Conservation (phyloP, 2,797 vertebrate species). For the Chiloscyllium punctatum region DNA sequence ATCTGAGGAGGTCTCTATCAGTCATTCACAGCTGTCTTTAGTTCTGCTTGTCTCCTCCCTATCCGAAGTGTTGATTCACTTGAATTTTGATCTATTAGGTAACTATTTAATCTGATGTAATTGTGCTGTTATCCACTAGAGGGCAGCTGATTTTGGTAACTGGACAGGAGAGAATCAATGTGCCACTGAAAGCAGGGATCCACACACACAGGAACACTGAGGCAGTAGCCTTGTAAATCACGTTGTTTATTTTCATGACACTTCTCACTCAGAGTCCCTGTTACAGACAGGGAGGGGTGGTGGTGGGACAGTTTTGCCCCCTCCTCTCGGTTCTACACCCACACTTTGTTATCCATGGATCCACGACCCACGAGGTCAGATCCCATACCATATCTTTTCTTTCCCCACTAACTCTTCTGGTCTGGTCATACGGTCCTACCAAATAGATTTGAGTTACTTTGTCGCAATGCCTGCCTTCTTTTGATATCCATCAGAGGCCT, state of each 20-base stretch:
- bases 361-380: too few species aligned
- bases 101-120: background rate
- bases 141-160: background rate
- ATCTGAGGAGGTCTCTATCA: background rate
- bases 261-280: background rate
- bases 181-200: background rate
- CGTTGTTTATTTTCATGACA: background rate
- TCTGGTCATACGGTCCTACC: too few species aligned
- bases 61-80: background rate
- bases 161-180: background rate
- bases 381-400: too few species aligned
- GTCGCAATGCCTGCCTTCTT: too few species aligned
- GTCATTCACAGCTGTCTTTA: background rate
- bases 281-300: too few species aligned
- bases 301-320: too few species aligned
- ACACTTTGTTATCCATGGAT: too few species aligned
- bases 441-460: too few species aligned
- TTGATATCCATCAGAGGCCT: too few species aligned
- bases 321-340: too few species aligned
- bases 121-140: background rate
- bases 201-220: background rate
- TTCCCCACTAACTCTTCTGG: too few species aligned
- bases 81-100: background rate
- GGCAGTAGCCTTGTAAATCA: background rate
- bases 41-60: background rate